Conservation (phyloP, 35 echinoderm and acorn worm genomes). For the Heliocidaris erythrogramma region DNA sequence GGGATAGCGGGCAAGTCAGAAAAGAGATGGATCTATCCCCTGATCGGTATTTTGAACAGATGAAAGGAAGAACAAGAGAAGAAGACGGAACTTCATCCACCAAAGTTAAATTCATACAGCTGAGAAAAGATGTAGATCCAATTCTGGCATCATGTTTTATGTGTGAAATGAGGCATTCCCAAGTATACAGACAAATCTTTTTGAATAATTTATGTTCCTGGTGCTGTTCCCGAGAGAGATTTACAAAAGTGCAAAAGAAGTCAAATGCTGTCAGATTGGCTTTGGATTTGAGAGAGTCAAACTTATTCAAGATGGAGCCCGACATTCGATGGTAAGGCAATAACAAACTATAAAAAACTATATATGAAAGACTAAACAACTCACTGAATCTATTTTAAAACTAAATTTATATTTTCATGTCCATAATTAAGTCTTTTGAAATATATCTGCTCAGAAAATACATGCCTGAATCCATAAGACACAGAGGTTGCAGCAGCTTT, state of each 20-base stretch:
- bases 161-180: conserved; percentile 11
- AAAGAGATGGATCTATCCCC: background rate
- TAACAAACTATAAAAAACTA: background rate
- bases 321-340: conserved; percentile 21
- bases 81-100: background rate
- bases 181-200: conserved; percentile 5
- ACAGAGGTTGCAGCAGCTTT: background rate
- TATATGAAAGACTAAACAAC: too few species aligned
- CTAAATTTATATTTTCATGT: too few species aligned
- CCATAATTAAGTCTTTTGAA: too few species aligned
- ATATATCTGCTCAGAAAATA: background rate
- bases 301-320: background rate
- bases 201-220: background rate
- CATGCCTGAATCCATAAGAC: background rate
- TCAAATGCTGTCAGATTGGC: background rate
- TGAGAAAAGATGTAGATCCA: background rate
- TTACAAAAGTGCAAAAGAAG: background rate
- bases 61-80: background rate
- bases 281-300: background rate
- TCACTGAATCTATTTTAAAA: too few species aligned
- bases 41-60: background rate
- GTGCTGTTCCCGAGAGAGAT: background rate
- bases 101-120: background rate
- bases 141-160: conserved; percentile 6
- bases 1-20: background rate